phyloP scores from a whole-genome alignment of 2,113 vertebrate species.

The Athene noctua region DNA sequence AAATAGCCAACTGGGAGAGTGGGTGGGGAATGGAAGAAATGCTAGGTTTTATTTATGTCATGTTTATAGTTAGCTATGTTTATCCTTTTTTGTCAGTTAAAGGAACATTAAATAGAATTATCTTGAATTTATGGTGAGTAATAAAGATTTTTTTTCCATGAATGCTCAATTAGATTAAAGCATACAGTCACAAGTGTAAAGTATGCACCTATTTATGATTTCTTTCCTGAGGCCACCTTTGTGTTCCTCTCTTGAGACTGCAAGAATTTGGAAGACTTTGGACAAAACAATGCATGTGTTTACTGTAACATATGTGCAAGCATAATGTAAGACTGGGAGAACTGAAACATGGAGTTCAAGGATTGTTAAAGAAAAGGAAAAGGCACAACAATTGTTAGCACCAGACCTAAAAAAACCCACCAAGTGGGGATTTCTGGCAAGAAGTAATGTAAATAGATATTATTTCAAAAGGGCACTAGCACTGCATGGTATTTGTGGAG shows the following conservation, averaged over 20 bases:
- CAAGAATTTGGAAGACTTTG: neutral
- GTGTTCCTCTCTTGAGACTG: neutral
- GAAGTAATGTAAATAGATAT: neutral
- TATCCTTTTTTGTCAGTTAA: slow-evolving; percentile 36
- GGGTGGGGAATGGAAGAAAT: slow-evolving; percentile 26
- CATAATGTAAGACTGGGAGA: neutral
- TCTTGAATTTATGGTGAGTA: slow-evolving; percentile 40
- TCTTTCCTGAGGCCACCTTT: slow-evolving; percentile 7
- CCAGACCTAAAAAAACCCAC: neutral
- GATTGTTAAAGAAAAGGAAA: neutral
- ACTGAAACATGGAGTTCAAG: neutral
- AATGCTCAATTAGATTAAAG: slow-evolving; percentile 37
- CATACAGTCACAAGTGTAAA: slow-evolving; percentile 15
- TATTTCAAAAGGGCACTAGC: neutral
- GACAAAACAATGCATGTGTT: neutral
- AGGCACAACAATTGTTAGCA: neutral
- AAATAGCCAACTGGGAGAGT: slow-evolving; percentile 50
- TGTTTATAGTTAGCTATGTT: slow-evolving; percentile 47
- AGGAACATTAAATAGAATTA: slow-evolving; percentile 52
- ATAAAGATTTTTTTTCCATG: slow-evolving; percentile 26
- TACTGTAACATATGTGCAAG: neutral
- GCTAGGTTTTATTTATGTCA: slow-evolving; percentile 43
- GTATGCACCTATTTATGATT: slow-evolving; percentile 18
- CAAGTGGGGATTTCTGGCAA: neutral
- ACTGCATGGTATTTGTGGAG: neutral